Evolutionary conservation across 2,888 invertebrate genomes (phyloP).

Genomic region (Taenaris catops): DNA sequence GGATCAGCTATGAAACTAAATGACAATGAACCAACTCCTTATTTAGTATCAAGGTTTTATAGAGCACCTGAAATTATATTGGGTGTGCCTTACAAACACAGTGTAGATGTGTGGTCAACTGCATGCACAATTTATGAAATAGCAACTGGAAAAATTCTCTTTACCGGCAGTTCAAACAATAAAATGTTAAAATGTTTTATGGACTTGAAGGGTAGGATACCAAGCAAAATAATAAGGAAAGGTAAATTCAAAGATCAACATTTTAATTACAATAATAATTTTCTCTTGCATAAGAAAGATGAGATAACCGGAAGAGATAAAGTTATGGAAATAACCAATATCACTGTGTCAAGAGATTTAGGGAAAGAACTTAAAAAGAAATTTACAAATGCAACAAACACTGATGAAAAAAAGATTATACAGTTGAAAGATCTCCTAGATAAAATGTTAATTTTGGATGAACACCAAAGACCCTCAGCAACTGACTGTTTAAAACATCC

Average conservation of each 20-base stretch:
- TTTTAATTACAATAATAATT: constrained; percentile 97
- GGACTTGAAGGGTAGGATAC: constrained; percentile 98
- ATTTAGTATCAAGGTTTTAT: constrained; percentile 98
- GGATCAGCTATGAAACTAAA: constrained; percentile 96
- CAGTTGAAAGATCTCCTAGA: constrained; percentile 96
- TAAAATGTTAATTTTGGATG: constrained; percentile 93
- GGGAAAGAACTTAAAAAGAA: constrained; percentile 93
- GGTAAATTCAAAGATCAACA: constrained; percentile 98
- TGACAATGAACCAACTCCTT: constrained; percentile 98
- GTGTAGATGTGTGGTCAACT: constrained; percentile 98
- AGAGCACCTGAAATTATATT: constrained; percentile 99
- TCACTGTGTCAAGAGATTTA: constrained; percentile 90
- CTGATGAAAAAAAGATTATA: constrained; percentile 91
- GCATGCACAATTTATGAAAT: constrained; percentile 99
- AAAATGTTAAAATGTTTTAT: constrained; percentile 99
- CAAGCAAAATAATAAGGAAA: constrained; percentile 95
- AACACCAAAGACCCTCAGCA: constrained; percentile 91
- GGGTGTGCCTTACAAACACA: constrained; percentile 96
- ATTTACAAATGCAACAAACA: constrained; percentile 87
- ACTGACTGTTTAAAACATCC: constrained; percentile 95
- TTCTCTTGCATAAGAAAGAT: constrained; percentile 97
- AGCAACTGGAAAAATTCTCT: constrained; percentile 98
- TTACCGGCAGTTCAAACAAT: constrained; percentile 98
- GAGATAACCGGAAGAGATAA: constrained; percentile 98
- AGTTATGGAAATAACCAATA: constrained; percentile 92